Percentiles rank a stretch among this genome's conserved stretches.
Evolutionary conservation across 2,113 vertebrate genomes (phyloP).

Genomic region (Poecilia latipinna): DNA sequence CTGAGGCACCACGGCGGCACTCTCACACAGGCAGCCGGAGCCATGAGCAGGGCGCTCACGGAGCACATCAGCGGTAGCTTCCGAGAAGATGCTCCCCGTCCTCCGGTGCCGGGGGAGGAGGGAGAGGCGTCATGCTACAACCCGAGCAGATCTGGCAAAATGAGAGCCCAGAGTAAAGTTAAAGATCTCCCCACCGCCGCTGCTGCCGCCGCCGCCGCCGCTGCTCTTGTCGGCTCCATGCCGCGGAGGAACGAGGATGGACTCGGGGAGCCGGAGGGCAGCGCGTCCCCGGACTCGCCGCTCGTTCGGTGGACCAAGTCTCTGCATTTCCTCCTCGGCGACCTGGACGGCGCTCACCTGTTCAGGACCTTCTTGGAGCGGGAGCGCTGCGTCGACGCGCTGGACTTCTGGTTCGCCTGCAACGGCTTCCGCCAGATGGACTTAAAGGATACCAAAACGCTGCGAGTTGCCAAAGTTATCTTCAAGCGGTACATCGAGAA

Average conservation of each 20-base stretch:
- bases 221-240: constrained; percentile 80
- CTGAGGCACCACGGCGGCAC: constrained; percentile 70
- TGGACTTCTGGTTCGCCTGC: constrained; percentile 99
- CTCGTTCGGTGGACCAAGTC: constrained; percentile 96
- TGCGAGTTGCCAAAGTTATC: constrained; percentile 97
- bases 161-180: constrained; percentile 87
- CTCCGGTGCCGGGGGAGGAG: constrained; percentile 97
- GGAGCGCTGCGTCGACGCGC: constrained; percentile 94
- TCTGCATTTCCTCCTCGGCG: constrained; percentile 92
- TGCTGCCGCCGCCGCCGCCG: constrained; percentile 41
- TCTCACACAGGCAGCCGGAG: constrained; percentile 71
- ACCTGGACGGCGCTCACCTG: constrained; percentile 96
- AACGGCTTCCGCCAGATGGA: constrained; percentile 99
- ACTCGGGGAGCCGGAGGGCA: constrained; percentile 95
- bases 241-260: constrained; percentile 93
- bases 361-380: constrained; percentile 96
- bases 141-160: constrained; percentile 78
- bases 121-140: constrained; percentile 88
- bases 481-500: constrained; percentile 98
- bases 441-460: constrained; percentile 97
- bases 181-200: constrained; percentile 61
- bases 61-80: constrained; percentile 93
- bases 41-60: constrained; percentile 94
- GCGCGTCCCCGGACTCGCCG: constrained; percentile 94
- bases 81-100: constrained; percentile 96